Evolutionary conservation across 64 coral and sea anemone genomes (phyloP).

Genomic region (Montipora efflorescens): DNA sequence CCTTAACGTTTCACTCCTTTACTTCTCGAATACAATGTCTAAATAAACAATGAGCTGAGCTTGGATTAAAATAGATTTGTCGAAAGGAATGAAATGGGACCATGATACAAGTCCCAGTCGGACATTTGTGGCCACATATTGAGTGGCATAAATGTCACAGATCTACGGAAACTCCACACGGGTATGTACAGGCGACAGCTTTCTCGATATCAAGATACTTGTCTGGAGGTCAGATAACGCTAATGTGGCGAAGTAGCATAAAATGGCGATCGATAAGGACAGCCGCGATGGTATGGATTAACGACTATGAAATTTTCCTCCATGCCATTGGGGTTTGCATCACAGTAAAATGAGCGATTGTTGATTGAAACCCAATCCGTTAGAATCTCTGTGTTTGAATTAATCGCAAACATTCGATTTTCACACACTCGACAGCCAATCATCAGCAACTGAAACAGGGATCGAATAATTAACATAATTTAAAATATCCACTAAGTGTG

Average conservation of each 20-base stretch:
- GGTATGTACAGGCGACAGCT: not conserved
- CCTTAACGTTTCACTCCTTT: constrained; percentile 22
- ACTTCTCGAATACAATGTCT: constrained; percentile 3
- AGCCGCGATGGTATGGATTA: constrained; percentile 11
- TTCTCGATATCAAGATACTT: not conserved
- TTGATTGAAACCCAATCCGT: not conserved
- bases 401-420: constrained; percentile 37
- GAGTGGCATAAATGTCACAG: constrained; percentile 46
- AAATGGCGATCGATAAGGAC: constrained; percentile 32
- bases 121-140: constrained; percentile 13
- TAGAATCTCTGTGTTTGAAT: constrained; percentile 13
- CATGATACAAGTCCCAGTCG: not conserved
- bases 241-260: constrained; percentile 37
- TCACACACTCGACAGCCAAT: constrained; percentile 33
- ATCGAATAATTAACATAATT: constrained; percentile 48
- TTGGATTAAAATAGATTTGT: not conserved
- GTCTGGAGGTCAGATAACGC: constrained; percentile 57
- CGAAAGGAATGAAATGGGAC: not conserved
- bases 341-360: constrained; percentile 60
- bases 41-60: constrained; percentile 27
- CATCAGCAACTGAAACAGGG: constrained; percentile 9
- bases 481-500: constrained; percentile 2
- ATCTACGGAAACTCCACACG: constrained; percentile 22
- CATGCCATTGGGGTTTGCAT: constrained; percentile 15
- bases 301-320: constrained; percentile 26